phyloP scores from a whole-genome alignment of 2,113 vertebrate species.

The Indicator maculatus region DNA sequence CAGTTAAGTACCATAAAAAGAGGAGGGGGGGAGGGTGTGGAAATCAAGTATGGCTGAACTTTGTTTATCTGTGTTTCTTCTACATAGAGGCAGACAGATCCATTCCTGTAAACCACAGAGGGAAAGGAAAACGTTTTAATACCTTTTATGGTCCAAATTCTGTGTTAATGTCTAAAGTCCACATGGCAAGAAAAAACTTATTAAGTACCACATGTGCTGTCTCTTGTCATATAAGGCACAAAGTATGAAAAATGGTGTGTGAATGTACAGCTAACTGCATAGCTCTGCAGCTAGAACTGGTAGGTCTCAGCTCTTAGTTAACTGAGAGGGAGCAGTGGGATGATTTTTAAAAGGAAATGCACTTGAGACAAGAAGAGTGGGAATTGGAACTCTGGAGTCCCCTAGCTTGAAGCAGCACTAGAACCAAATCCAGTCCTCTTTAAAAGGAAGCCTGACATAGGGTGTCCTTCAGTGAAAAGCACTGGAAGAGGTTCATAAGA shows the following conservation, averaged over 20 bases:
- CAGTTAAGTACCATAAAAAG: neutral
- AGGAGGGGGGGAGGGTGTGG: neutral
- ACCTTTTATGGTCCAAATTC: neutral
- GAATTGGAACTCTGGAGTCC: neutral
- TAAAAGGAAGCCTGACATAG: neutral
- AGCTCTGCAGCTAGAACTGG: neutral
- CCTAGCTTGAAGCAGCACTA: neutral
- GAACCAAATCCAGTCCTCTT: neutral
- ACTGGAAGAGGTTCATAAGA: neutral
- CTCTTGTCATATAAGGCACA: neutral
- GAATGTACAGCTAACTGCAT: neutral
- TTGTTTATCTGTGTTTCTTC: neutral
- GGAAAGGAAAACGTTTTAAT: neutral
- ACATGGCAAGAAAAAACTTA: rapidly evolving
- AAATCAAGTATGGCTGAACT: neutral
- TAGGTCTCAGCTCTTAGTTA: neutral
- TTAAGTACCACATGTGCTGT: neutral
- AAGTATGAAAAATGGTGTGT: neutral
- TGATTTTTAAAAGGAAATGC: neutral
- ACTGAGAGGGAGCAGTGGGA: neutral
- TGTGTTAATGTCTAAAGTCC: neutral
- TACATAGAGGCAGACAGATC: neutral
- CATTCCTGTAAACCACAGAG: neutral
- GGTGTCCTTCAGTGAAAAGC: neutral
- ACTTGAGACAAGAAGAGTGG: neutral